A percentile compares a stretch with the other conserved stretches of the same genome.
phyloP scores from a whole-genome alignment of 2,888 invertebrate genomes.

The Erpobdella octoculata region DNA sequence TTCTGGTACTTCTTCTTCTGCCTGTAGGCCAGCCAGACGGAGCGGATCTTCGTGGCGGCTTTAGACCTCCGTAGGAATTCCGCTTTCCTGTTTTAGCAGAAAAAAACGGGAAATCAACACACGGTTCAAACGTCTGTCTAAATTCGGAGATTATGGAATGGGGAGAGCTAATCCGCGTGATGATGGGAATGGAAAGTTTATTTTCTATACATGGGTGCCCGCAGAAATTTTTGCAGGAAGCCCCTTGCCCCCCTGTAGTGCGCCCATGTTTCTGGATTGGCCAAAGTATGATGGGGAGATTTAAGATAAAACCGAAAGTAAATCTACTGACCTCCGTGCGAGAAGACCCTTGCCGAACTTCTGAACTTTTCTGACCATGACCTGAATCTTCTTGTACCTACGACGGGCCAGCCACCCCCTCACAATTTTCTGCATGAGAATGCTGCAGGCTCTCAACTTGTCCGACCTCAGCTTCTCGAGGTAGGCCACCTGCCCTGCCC shows the following conservation, averaged over 20 bases:
- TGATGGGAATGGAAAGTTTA: too few species aligned
- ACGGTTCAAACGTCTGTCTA: too few species aligned
- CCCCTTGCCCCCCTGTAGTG: too few species aligned
- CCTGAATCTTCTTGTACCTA: slow-evolving; percentile 63
- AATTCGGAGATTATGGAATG: too few species aligned
- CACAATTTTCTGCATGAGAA: slow-evolving; percentile 82
- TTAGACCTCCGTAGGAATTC: slow-evolving; percentile 43
- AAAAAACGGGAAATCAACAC: not conserved
- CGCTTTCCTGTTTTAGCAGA: slow-evolving; percentile 37
- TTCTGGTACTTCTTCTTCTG: slow-evolving; percentile 58
- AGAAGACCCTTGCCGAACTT: slow-evolving; percentile 71
- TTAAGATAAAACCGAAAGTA: not conserved
- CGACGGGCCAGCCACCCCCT: slow-evolving; percentile 69
- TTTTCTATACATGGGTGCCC: too few species aligned
- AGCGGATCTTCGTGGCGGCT: slow-evolving; percentile 47
- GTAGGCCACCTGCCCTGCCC: slow-evolving; percentile 95
- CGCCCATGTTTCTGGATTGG: too few species aligned
- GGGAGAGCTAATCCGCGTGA: too few species aligned
- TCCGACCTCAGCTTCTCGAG: slow-evolving; percentile 85
- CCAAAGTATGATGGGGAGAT: too few species aligned
- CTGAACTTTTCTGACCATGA: slow-evolving; percentile 67
- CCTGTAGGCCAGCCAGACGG: slow-evolving; percentile 44
- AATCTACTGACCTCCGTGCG: slow-evolving; percentile 62
- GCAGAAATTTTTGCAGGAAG: too few species aligned
- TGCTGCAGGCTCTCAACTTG: slow-evolving; percentile 70